Evolutionary conservation across 2,888 invertebrate genomes (phyloP).

Genomic region (Phoenoteleia sp.): DNA sequence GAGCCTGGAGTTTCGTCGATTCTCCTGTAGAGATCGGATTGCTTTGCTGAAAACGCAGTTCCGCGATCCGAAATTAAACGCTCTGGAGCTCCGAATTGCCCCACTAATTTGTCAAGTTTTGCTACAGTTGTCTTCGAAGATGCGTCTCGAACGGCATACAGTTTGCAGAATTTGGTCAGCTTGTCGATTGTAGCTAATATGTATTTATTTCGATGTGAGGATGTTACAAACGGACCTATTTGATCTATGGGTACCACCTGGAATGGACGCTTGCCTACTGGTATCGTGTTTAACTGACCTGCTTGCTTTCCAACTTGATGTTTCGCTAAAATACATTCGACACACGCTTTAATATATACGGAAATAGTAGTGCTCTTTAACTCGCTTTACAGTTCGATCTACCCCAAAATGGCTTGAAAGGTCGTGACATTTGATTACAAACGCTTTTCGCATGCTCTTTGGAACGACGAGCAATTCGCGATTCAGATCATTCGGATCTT

Average conservation of each 20-base stretch:
- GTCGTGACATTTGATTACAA: background rate
- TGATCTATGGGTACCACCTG: conserved; percentile 71
- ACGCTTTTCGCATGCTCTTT: conserved; percentile 1
- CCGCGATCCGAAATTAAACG: conserved; percentile 65
- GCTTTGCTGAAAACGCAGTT: conserved; percentile 64
- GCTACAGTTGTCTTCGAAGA: conserved; percentile 30
- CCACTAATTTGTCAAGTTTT: conserved; percentile 62
- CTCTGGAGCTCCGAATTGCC: conserved; percentile 67
- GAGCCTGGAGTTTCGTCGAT: conserved; percentile 32
- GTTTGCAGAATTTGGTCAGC: conserved; percentile 61
- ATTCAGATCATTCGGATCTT: background rate
- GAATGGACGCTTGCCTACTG: conserved; percentile 63
- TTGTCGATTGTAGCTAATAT: conserved; percentile 70
- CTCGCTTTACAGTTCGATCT: background rate
- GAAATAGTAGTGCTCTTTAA: background rate
- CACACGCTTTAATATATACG: conserved; percentile 48
- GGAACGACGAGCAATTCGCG: background rate
- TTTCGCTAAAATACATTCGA: conserved; percentile 68
- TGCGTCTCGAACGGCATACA: conserved; percentile 52
- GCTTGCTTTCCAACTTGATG: conserved; percentile 37
- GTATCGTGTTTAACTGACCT: conserved; percentile 72
- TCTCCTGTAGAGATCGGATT: conserved; percentile 37
- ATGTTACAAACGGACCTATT: conserved; percentile 69
- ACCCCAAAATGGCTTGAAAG: background rate
- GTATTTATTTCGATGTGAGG: conserved; percentile 47